Conservation (phyloP, 1,140 invertebrate species). For the Orchestia grillus region DNA sequence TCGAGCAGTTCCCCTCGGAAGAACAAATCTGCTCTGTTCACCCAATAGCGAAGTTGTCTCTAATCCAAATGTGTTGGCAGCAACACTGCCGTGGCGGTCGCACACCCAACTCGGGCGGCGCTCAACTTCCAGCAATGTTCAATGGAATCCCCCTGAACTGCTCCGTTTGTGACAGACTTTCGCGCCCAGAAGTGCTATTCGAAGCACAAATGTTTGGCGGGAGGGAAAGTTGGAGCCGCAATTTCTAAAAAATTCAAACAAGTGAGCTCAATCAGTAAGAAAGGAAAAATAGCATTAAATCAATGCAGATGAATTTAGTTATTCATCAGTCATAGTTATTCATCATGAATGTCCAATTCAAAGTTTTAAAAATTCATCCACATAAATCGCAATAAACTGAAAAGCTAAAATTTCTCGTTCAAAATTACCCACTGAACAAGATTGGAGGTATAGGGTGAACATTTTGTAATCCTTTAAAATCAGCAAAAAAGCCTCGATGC, state of each 20-base stretch:
- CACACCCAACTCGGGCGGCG: background rate
- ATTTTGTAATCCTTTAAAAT: background rate
- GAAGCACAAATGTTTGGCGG: background rate
- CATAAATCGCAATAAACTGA: no score
- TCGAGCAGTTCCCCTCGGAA: background rate
- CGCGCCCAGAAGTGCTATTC: background rate
- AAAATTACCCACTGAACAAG: background rate
- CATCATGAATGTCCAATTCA: background rate
- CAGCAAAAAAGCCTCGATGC: no score
- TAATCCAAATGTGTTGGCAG: background rate
- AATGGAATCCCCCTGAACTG: background rate
- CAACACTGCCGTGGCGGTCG: background rate
- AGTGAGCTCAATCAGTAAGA: background rate
- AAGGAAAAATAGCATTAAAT: background rate
- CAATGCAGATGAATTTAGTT: background rate
- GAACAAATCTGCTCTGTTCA: background rate
- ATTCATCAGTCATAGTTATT: background rate
- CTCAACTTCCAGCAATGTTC: background rate
- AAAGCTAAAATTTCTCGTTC: background rate
- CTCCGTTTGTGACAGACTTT: background rate
- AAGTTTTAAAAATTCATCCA: no score
- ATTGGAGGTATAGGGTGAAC: background rate
- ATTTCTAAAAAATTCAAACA: background rate
- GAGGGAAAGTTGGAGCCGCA: background rate
- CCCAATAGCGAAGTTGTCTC: background rate